Evolutionary conservation across 2,113 vertebrate species (phyloP).

Genomic region (Alligator mississippiensis): DNA sequence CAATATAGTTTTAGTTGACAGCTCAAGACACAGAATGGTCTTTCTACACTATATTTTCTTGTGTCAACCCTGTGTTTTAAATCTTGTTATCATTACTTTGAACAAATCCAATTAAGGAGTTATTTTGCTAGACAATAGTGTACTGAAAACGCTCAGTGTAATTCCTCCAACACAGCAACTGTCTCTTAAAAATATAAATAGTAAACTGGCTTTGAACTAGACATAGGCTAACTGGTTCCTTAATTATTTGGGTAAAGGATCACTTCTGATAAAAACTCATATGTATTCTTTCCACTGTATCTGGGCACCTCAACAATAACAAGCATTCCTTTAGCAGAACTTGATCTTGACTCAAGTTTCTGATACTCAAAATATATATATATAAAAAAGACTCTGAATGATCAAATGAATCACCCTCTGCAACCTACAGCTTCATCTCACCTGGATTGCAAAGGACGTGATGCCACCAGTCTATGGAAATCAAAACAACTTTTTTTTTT

Average conservation of each 20-base stretch:
- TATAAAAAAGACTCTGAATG: not conserved
- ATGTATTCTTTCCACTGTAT: not conserved
- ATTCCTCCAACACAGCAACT: constrained; percentile 55
- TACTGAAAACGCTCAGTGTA: constrained; percentile 45
- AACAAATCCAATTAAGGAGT: constrained; percentile 70
- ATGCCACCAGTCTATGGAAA: not conserved
- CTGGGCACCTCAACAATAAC: not conserved
- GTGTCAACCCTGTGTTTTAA: constrained; percentile 63
- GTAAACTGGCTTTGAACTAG: constrained; percentile 35
- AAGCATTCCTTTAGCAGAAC: not conserved
- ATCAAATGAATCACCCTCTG: not conserved
- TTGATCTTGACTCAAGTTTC: not conserved
- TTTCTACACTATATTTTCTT: constrained; percentile 58
- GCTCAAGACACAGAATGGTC: constrained; percentile 47
- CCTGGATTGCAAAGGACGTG: not conserved
- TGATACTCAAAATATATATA: not conserved
- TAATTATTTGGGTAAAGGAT: constrained; percentile 42
- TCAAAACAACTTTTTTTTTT: too few species aligned
- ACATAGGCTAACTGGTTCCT: not conserved
- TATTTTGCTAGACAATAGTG: constrained; percentile 61
- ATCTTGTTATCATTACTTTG: constrained; percentile 72
- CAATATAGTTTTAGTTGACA: constrained; percentile 71
- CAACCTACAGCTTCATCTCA: not conserved
- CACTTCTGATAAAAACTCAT: not conserved
- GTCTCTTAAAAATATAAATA: constrained; percentile 52